These are phyloP conservation scores for Crocallis elinguaria DNA, from an alignment of 2,888 invertebrate genomes.

Conservation along the genomic window DNA sequence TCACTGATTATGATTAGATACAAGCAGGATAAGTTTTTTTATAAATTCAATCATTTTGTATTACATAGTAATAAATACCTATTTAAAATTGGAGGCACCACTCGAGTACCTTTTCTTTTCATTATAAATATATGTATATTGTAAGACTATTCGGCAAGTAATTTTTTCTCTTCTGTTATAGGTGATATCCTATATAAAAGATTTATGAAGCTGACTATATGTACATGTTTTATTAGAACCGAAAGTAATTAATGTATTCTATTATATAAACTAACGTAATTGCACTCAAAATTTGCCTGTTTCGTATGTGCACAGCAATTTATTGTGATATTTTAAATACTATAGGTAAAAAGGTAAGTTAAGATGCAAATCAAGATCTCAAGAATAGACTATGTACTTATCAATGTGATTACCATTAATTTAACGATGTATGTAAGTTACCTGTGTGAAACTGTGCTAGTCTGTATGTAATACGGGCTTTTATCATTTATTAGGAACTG, in stretches of 20 bases:
- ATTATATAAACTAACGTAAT: slow-evolving; percentile 74
- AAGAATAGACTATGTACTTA: slow-evolving; percentile 76
- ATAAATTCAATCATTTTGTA: too few species aligned
- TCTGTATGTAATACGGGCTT: slow-evolving; percentile 67
- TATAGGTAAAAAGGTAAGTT: slow-evolving; percentile 81
- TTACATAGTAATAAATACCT: neutral
- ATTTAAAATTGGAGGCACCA: neutral
- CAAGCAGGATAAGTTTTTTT: too few species aligned
- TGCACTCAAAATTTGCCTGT: slow-evolving; percentile 85
- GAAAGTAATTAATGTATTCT: slow-evolving; percentile 60
- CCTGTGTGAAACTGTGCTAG: slow-evolving; percentile 53
- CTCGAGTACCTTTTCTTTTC: neutral
- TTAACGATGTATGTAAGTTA: slow-evolving; percentile 54
- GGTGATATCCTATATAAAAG: neutral
- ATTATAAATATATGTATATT: neutral
- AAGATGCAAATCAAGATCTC: slow-evolving; percentile 79
- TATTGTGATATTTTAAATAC: slow-evolving; percentile 85
- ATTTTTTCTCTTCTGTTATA: too few species aligned
- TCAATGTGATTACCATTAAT: slow-evolving; percentile 75
- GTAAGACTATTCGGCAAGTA: slow-evolving; percentile 46
- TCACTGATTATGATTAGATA: neutral
- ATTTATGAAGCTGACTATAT: neutral
- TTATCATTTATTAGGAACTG: slow-evolving; percentile 48
- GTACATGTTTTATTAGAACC: slow-evolving; percentile 55
- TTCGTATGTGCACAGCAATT: slow-evolving; percentile 85